Conservation (phyloP, 2,797 vertebrate genomes). For the Apogon talboti region DNA sequence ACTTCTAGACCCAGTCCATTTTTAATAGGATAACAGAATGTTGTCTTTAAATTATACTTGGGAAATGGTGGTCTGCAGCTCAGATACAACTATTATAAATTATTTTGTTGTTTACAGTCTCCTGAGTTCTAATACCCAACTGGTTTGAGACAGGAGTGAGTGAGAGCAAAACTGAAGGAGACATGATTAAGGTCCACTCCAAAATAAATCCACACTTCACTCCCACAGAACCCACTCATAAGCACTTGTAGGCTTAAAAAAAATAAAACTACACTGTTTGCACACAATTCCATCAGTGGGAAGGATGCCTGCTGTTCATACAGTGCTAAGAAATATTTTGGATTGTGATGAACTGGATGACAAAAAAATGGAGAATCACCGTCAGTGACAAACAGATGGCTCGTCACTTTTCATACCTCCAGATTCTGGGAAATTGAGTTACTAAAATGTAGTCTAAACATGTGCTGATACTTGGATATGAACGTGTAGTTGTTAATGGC, state of each 20-base stretch:
- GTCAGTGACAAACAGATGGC: no score
- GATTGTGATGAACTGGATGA: constrained; percentile 29
- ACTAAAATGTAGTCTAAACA: constrained; percentile 1
- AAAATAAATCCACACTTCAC: constrained; percentile 32
- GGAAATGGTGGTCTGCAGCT: constrained; percentile 24
- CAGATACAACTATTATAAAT: constrained; percentile 63
- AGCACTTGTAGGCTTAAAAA: not conserved
- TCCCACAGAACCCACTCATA: constrained; percentile 16
- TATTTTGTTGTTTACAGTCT: constrained; percentile 62
- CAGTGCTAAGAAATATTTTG: constrained; percentile 40
- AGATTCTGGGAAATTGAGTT: constrained; percentile 13
- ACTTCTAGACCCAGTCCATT: constrained; percentile 22
- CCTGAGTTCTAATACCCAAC: constrained; percentile 51
- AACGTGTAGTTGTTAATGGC: not conserved
- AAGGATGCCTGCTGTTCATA: constrained; percentile 35
- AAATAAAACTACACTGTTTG: no score
- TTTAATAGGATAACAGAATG: constrained; percentile 33
- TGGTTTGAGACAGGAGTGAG: constrained; percentile 36
- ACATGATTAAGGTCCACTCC: constrained; percentile 46
- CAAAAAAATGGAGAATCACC: constrained; percentile 21
- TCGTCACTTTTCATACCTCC: no score
- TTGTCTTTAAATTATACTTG: constrained; percentile 46
- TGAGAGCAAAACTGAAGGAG: constrained; percentile 35
- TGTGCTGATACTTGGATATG: not conserved
- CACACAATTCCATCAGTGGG: not conserved